phyloP scores from a whole-genome alignment of 2,113 vertebrate species.

The Eudyptes chrysolophus region DNA sequence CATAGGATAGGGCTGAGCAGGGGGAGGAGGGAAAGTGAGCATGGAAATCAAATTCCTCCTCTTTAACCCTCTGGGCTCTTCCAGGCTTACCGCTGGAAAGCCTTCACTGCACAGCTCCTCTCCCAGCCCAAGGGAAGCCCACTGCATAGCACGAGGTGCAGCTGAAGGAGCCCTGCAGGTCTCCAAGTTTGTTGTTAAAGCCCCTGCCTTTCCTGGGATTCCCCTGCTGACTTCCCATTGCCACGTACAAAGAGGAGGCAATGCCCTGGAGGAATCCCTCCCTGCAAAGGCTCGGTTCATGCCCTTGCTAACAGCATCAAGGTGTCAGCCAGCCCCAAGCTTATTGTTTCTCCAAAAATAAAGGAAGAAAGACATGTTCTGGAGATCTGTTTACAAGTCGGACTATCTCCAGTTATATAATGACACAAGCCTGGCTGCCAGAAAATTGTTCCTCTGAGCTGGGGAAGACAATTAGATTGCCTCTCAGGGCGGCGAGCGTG shows the following conservation, averaged over 20 bases:
- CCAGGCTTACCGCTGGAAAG: not conserved
- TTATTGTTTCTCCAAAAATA: conserved; percentile 54
- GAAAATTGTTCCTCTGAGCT: conserved; percentile 47
- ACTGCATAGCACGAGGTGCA: not conserved
- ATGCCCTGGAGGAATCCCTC: not conserved
- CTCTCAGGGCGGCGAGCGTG: not conserved
- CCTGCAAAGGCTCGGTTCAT: not conserved
- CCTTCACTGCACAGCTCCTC: not conserved
- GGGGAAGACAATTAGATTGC: conserved; percentile 61
- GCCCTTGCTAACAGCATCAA: not conserved
- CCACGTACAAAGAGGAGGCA: not conserved
- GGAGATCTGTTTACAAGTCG: conserved; percentile 57
- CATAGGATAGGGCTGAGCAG: not conserved
- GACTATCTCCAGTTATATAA: conserved; percentile 68
- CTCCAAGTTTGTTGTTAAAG: not conserved
- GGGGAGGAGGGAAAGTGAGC: not conserved
- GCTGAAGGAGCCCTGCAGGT: not conserved
- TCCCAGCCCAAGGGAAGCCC: not conserved
- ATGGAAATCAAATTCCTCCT: not conserved
- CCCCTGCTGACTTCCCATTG: not conserved
- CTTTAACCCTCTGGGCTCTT: not conserved
- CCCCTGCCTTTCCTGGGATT: not conserved
- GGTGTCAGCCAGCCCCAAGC: not conserved
- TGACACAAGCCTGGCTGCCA: conserved; percentile 61
- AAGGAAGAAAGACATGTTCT: conserved; percentile 10